Base-by-base conservation (phyloP, 1,140 invertebrate genomes). In the Antheraea mylitta region DNA sequence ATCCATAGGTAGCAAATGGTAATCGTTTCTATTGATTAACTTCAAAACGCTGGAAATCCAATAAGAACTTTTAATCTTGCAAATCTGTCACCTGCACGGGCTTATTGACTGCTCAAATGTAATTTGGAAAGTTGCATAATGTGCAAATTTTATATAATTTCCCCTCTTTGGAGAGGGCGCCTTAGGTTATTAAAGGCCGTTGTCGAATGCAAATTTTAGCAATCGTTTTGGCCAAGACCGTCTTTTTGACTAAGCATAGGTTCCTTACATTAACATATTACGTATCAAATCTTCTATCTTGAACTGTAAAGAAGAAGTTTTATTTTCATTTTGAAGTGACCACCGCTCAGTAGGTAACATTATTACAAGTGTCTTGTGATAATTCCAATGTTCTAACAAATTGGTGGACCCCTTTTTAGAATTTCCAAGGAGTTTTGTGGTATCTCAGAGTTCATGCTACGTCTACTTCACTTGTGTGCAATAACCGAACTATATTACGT, bases 61-160 rank as follows among this genome's bases (percentile, higher is more conserved):
- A 53, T 53, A 53, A 53, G 16, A n/a, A 16, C 45, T 53, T 30
- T 53, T 53, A 53, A 53, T 53, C 45, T 53, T 37, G 19, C 61
- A 36, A 63, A 63, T 36, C 19, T 37, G 30, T 63, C 61, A 63
- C 61, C 22, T 63, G 61, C 61, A 63, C 61, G 30, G 61, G 37
- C 61, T 63, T 63, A 63, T 63, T 63, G 61, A 63, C 61, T 63
- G 45, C 45, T 63, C 37, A 63, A 63, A 53, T 53, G 45, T 63
- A 63, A 63, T 37, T 63, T n/a, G 22, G 37, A 63, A 63, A 63
- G 37, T 37, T 63, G 61, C 61, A 63, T 53, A 53, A 53, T 53
- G 45, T 53, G 45, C 45, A 53, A 53, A 30, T 63, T 63, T 37
- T 37, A 30, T 63, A 63, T 37, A 63, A 63, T 37, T 36, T 37